phyloP scores from a whole-genome alignment of 2,888 invertebrate genomes.

The Caenorhabditis sp. region DNA sequence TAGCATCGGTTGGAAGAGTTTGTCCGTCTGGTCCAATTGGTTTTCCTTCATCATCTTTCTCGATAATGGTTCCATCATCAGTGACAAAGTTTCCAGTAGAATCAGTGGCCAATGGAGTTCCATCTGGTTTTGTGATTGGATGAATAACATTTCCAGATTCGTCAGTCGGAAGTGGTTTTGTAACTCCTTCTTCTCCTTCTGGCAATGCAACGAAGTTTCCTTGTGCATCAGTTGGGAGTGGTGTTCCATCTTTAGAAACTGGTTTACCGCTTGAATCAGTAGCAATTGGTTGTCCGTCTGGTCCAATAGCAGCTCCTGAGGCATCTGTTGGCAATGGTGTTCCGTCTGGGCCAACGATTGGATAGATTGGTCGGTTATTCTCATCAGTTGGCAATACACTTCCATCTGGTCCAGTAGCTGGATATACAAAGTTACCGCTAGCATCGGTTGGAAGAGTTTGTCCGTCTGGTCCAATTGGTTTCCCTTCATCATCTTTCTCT shows the following conservation, averaged over 20 bases:
- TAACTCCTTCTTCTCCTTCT: conserved; percentile 26
- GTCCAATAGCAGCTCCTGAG: conserved; percentile 28
- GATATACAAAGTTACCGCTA: conserved; percentile 13
- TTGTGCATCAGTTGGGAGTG: conserved; percentile 29
- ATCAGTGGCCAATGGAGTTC: conserved; percentile 38
- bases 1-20: conserved; percentile 43
- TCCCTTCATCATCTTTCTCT: conserved; percentile 35
- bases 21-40: conserved; percentile 50
- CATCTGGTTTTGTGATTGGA: conserved; percentile 34
- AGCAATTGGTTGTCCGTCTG: conserved; percentile 35
- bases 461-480: conserved; percentile 18
- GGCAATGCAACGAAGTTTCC: conserved; percentile 29
- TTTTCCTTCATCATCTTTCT: conserved; percentile 37
- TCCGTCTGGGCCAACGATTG: conserved; percentile 39
- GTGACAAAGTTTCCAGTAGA: conserved; percentile 42
- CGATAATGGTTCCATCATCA: conserved; percentile 26
- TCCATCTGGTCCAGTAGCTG: conserved; percentile 39
- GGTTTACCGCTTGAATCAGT: conserved; percentile 28
- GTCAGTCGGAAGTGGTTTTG: conserved; percentile 21
- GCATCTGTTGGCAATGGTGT: conserved; percentile 32
- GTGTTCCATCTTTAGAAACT: conserved; percentile 27
- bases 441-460: conserved; percentile 19
- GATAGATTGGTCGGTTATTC: conserved; percentile 13
- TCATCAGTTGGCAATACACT: conserved; percentile 27
- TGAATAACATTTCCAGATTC: conserved; percentile 20